Evolutionary conservation across 2,888 invertebrate genomes (phyloP).

Genomic region (Coelopa pilipes): DNA sequence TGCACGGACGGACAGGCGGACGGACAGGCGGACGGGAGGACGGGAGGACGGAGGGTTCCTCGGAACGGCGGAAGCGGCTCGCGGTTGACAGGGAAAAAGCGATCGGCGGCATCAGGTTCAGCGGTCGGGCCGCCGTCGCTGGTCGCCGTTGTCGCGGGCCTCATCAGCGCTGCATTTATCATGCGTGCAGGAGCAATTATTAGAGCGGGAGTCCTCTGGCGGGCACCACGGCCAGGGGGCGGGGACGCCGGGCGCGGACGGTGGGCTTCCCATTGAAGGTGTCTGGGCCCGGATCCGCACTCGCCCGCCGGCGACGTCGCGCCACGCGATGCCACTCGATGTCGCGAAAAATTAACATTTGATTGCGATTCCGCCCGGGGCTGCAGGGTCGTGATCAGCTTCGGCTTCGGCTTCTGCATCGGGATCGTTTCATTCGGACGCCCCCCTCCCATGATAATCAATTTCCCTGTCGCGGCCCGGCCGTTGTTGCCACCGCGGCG

Average conservation of each 20-base stretch:
- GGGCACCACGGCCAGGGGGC: not conserved
- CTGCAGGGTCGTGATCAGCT: too few relatives aligned
- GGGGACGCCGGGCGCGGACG: not conserved
- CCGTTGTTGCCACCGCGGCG: too few relatives aligned
- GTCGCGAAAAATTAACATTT: slow-evolving; percentile 35
- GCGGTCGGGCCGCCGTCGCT: not conserved
- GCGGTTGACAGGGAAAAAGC: slow-evolving; percentile 24
- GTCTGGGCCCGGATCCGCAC: slow-evolving; percentile 1
- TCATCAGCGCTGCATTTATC: slow-evolving; percentile 33
- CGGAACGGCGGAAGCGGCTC: not conserved
- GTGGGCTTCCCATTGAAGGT: not conserved
- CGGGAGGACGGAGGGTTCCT: not conserved
- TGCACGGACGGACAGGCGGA: not conserved
- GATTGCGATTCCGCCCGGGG: not conserved
- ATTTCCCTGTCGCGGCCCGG: slow-evolving; percentile 28
- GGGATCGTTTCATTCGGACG: not conserved
- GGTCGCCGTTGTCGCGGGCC: slow-evolving; percentile 4
- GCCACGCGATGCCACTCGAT: slow-evolving; percentile 23
- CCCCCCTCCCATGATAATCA: slow-evolving; percentile 25
- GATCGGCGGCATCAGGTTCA: slow-evolving; percentile 8
- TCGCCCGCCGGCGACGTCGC: slow-evolving; percentile 2
- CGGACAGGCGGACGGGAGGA: not conserved
- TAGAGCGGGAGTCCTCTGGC: not conserved
- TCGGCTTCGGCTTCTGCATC: not conserved
- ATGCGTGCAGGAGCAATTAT: slow-evolving; percentile 31